Percentiles rank a stretch among this genome's conserved stretches.
Conservation (phyloP, 2,113 vertebrate genomes). For the Lamprologus callipterus region DNA sequence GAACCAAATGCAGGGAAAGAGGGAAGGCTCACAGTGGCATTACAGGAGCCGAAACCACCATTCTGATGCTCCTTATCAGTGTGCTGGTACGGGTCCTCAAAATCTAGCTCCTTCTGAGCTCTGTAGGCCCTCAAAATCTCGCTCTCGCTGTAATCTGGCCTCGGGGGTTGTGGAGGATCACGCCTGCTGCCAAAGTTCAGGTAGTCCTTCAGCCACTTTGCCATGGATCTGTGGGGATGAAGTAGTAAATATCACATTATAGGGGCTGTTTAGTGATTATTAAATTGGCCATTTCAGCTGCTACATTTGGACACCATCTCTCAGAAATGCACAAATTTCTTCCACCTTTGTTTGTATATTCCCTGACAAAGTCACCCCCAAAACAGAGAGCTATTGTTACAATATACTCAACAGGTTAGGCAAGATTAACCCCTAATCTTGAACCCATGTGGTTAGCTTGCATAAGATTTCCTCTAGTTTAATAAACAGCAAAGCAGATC, state of each 20-base stretch:
- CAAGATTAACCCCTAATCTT: neutral
- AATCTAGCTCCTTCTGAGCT: conserved; percentile 83
- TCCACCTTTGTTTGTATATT: neutral
- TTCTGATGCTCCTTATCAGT: conserved; percentile 58
- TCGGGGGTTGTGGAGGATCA: conserved; percentile 80
- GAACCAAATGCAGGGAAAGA: conserved; percentile 64
- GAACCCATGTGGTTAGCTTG: neutral
- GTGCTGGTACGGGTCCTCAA: conserved; percentile 85
- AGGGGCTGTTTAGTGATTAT: neutral
- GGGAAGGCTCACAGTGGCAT: conserved; percentile 48
- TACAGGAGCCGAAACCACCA: conserved; percentile 48
- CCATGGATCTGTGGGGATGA: conserved; percentile 73
- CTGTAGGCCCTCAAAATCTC: conserved; percentile 85
- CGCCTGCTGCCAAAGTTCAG: conserved; percentile 82
- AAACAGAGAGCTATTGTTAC: neutral
- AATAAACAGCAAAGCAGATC: neutral
- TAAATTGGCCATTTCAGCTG: neutral
- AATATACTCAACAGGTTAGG: neutral
- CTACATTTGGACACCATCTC: neutral
- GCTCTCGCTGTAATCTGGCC: conserved; percentile 87
- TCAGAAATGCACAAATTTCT: neutral
- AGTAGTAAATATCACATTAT: neutral
- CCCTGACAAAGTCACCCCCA: neutral
- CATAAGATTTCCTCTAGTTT: neutral
- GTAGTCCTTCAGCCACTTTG: conserved; percentile 90